These are phyloP conservation scores for Callyntrura guangdongensis DNA, from an alignment of 2,888 invertebrate genomes.

Conservation along the genomic window DNA sequence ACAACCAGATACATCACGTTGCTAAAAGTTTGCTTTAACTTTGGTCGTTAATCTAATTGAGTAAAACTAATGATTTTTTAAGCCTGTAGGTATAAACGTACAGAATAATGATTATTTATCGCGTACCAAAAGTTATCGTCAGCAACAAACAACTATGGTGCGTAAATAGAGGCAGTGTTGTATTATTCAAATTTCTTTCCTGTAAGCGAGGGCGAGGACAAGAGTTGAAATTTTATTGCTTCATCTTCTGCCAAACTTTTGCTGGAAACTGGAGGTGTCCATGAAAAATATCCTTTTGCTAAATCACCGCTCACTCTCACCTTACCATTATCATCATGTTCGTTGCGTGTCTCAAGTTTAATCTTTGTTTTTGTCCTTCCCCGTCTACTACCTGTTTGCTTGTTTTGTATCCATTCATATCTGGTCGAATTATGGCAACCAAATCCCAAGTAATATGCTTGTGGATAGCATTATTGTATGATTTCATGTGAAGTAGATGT, in stretches of 20 bases:
- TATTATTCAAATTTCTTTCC: too few relatives aligned
- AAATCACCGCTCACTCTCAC: too few relatives aligned
- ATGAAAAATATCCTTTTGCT: background rate
- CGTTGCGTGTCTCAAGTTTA: conserved; percentile 23
- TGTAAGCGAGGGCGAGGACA: background rate
- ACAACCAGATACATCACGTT: too few relatives aligned
- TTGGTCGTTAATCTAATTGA: background rate
- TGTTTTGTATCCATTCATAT: background rate
- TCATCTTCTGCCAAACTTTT: background rate
- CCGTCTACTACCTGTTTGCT: too few relatives aligned
- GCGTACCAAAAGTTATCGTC: too few relatives aligned
- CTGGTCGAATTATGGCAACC: background rate
- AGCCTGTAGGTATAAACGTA: too few relatives aligned
- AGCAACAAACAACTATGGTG: too few relatives aligned
- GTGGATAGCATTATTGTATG: background rate
- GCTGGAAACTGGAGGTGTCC: conserved; percentile 28
- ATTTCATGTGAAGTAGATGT: background rate
- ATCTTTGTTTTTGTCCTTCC: conserved; percentile 29
- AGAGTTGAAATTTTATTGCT: background rate
- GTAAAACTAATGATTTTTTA: background rate
- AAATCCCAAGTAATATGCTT: background rate
- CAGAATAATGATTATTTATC: too few relatives aligned
- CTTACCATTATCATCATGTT: background rate
- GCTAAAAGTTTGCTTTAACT: too few relatives aligned
- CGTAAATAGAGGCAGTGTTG: too few relatives aligned